Percentiles rank a stretch among this genome's conserved stretches.
These are phyloP conservation scores for Aselliscus stoliczkanus DNA, from an alignment of 2,797 vertebrate genomes.

Conservation along the genomic window DNA sequence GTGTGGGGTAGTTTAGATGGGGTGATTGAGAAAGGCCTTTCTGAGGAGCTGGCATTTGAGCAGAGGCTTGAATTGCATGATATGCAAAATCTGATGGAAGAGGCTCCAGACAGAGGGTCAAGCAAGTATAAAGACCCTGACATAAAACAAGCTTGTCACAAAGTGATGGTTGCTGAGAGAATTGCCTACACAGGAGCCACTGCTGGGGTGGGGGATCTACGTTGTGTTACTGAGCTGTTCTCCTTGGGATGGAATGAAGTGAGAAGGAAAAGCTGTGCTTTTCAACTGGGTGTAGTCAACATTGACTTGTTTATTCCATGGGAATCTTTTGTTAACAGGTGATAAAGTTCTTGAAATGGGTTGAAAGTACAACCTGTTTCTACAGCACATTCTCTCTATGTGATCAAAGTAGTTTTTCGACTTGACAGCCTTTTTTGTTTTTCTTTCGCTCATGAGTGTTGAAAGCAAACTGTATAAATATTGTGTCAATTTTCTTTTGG, in stretches of 20 bases:
- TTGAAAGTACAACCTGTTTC: background rate
- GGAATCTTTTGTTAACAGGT: background rate
- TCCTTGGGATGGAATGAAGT: background rate
- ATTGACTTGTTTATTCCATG: background rate
- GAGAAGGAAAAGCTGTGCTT: background rate
- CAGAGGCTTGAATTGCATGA: background rate
- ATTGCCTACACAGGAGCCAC: background rate
- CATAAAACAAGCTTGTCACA: background rate
- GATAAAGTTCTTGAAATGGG: background rate
- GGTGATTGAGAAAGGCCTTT: background rate
- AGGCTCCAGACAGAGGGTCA: background rate
- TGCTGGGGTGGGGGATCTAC: no score
- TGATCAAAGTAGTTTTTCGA: background rate
- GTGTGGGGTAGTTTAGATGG: background rate
- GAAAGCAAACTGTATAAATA: conserved; percentile 18
- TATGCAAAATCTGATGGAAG: background rate
- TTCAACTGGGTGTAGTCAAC: background rate
- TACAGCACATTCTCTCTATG: background rate
- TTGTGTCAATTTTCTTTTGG: conserved; percentile 45
- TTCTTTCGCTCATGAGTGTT: background rate
- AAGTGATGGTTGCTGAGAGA: background rate
- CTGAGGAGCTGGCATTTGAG: background rate
- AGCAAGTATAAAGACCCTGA: background rate
- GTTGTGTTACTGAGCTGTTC: background rate
- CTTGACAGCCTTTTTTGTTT: background rate